Evolutionary conservation across 2,113 vertebrate species (phyloP), one percentile per base, ranked within the genome.

Genomic region (Indicator maculatus): DNA sequence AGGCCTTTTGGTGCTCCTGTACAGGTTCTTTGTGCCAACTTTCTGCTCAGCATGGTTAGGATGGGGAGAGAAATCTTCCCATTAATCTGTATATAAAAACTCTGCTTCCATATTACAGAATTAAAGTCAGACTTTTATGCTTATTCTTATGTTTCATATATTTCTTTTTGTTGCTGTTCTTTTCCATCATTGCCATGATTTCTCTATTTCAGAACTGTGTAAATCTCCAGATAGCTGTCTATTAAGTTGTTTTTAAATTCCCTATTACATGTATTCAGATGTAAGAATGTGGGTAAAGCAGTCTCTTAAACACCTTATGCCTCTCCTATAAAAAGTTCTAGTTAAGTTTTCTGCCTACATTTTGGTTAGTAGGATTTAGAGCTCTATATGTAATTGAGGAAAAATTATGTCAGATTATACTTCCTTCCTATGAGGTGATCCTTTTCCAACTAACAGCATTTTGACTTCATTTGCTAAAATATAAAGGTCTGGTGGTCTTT

Each of bases 331-430:
- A 33, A 45, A 56, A 73, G 10, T 31, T 63, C 16, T 67, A 45
- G 24, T 19, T 65, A 10, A 5, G 8, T 83, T 84, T 61, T 79
- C 56, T 80, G 66, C 23, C 47, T 59, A 6, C 0, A 0, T 47
- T 72, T 77, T 78, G 26, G 61, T 64, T 59, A 39, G 41, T 16
- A 39, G 21, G 24, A 39, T 59, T 65, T 50, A 41, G 26, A 53
- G 11, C 5, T 19, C 3, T 23, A 21, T 64, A 59, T 47, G 8
- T 36, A 70, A 18, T 12, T 41, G 26, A 69, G 28, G 44, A 24
- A 61, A 71, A 79, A 52, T 1, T 2, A 44, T n/a, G 59, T 61
- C 27, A 56, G 58, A 58, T 75, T 28, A 4, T 52, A 26, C 21
- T 8, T 67, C 59, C 8, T 5, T 56, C 64, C 17, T 80, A 5